These are phyloP conservation scores for Zygothrica quintamaculata DNA, from an alignment of 2,888 invertebrate species.

Conservation along the genomic window DNA sequence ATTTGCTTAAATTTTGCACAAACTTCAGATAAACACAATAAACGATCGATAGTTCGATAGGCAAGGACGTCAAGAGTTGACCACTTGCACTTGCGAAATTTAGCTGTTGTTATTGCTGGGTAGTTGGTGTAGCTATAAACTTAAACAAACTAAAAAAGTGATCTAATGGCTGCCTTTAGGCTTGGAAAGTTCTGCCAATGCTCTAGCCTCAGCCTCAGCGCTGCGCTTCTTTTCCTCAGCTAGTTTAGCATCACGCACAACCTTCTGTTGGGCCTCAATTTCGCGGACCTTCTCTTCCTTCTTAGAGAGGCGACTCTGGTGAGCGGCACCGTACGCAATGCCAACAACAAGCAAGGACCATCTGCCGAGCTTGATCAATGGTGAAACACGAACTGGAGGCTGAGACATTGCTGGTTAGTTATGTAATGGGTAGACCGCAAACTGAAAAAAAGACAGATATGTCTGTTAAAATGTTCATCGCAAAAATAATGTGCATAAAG, in stretches of 20 bases:
- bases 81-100: conserved; percentile 43
- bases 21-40: conserved; percentile 53
- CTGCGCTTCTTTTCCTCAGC: conserved; percentile 89
- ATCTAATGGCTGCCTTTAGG: conserved; percentile 55
- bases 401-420: conserved; percentile 82
- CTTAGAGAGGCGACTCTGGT: conserved; percentile 89
- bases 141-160: conserved; percentile 52
- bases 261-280: conserved; percentile 88
- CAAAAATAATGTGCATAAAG: background rate
- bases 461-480: conserved; percentile 6
- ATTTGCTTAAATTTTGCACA: conserved; percentile 62
- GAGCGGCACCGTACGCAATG: conserved; percentile 90
- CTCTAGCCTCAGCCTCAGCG: conserved; percentile 84
- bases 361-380: conserved; percentile 92
- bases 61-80: conserved; percentile 38
- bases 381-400: conserved; percentile 91
- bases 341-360: conserved; percentile 91
- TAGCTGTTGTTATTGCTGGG: conserved; percentile 24
- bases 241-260: conserved; percentile 88
- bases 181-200: conserved; percentile 73
- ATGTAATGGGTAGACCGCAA: conserved; percentile 75
- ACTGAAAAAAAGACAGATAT: conserved; percentile 42
- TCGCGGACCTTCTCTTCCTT: conserved; percentile 88
- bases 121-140: conserved; percentile 35
- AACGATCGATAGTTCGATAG: conserved; percentile 58